phyloP scores from a whole-genome alignment of 1,140 invertebrate species.

The Tachypleus tridentatus region DNA sequence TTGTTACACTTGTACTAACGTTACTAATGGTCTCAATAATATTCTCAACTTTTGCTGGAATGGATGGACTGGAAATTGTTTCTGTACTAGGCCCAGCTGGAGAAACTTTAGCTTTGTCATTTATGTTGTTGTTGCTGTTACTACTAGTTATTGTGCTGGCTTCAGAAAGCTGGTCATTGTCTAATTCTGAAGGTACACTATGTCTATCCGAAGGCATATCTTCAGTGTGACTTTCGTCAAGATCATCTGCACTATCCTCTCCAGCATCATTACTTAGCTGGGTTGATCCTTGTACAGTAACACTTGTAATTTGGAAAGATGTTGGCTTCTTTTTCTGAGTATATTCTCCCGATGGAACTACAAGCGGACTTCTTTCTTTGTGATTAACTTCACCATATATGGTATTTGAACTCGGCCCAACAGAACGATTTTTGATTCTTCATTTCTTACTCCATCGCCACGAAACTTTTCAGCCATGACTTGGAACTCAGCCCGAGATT shows the following conservation, averaged over 20 bases:
- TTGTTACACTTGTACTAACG: neutral
- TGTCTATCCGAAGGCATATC: conserved; percentile 48
- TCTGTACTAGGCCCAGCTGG: conserved; percentile 7
- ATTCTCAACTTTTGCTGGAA: conserved; percentile 7
- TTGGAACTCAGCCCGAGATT: no score
- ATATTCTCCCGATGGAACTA: no score
- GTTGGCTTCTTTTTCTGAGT: conserved; percentile 54
- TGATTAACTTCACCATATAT: no score
- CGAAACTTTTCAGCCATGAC: no score
- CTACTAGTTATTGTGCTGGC: conserved; percentile 5
- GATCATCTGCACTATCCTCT: conserved; percentile 81
- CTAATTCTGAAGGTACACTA: conserved; percentile 32
- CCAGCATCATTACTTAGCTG: conserved; percentile 69
- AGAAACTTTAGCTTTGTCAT: no score
- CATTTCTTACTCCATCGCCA: no score
- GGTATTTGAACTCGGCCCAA: no score
- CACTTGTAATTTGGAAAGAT: conserved; percentile 86
- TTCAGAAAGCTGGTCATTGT: conserved; percentile 24
- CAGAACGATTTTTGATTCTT: no score
- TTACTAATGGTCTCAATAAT: no score
- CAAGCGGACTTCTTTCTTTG: no score
- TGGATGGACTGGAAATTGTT: conserved; percentile 11
- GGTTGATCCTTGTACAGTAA: conserved; percentile 53
- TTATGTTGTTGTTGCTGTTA: no score
- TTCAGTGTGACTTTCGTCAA: conserved; percentile 82